These are phyloP conservation scores for Apogon hyalosoma DNA, from an alignment of 2,797 vertebrate species.

Conservation along the genomic window DNA sequence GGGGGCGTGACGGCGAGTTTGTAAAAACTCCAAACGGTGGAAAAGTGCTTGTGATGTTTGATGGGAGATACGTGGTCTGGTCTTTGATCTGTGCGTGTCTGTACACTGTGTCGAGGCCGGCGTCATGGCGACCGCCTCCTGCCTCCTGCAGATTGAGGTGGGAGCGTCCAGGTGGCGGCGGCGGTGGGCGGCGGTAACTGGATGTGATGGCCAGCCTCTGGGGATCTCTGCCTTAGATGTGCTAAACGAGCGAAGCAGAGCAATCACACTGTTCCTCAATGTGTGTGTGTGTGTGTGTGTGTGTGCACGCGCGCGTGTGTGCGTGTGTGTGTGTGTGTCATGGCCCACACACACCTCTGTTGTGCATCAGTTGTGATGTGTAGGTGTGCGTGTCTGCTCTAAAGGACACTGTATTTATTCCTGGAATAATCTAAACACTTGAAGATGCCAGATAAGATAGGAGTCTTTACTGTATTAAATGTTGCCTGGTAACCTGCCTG, in stretches of 20 bases:
- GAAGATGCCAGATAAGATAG: constrained; percentile 52
- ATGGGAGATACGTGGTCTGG: constrained; percentile 48
- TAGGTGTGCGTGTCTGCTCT: constrained; percentile 56
- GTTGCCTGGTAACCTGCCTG: constrained; percentile 75
- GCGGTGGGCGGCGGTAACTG: constrained; percentile 78
- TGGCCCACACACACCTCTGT: constrained; percentile 37
- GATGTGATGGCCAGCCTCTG: constrained; percentile 80
- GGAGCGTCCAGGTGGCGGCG: constrained; percentile 75
- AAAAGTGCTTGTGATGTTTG: constrained; percentile 56
- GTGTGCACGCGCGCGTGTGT: constrained; percentile 17
- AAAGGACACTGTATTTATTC: constrained; percentile 59
- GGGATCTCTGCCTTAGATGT: constrained; percentile 79
- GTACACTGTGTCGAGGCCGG: constrained; percentile 31
- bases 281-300: constrained; percentile 7
- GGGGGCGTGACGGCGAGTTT: constrained; percentile 32
- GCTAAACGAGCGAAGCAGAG: constrained; percentile 81
- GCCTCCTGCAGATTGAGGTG: constrained; percentile 77
- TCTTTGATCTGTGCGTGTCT: constrained; percentile 57
- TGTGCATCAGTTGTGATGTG: constrained; percentile 38
- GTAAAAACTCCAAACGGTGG: constrained; percentile 26
- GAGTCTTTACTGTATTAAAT: constrained; percentile 61
- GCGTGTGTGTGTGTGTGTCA: constrained; percentile 31
- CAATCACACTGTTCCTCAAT: constrained; percentile 72
- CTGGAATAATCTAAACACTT: constrained; percentile 58
- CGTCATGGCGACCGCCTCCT: constrained; percentile 51